These are phyloP conservation scores for Lophochroa leadbeateri DNA, from an alignment of 2,113 vertebrate species.

Conservation along the genomic window DNA sequence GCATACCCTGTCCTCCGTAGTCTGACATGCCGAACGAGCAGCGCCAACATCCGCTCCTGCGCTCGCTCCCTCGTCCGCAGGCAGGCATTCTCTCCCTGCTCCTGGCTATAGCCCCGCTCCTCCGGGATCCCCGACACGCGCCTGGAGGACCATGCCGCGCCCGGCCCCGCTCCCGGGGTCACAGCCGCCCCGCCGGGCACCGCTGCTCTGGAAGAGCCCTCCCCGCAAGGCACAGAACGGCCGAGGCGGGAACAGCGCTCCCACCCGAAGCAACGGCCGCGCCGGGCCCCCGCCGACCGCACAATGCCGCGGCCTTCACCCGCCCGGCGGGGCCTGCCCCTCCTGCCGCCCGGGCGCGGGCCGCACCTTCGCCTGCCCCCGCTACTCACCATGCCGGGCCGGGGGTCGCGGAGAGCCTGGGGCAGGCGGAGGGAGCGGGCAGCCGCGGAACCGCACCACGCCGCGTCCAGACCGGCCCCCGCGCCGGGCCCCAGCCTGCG, in stretches of 20 bases:
- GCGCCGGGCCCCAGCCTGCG: neutral
- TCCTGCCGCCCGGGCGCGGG: neutral
- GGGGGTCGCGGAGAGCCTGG: neutral
- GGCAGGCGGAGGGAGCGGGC: neutral
- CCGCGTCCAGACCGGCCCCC: neutral
- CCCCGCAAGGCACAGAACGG: neutral
- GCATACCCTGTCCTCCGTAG: fast-evolving
- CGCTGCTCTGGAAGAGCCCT: neutral
- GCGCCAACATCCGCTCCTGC: fast-evolving
- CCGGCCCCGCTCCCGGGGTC: neutral
- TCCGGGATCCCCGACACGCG: too few species aligned
- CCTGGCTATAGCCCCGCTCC: fast-evolving
- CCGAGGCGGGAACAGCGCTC: neutral
- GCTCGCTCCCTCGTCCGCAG: neutral
- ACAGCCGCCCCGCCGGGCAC: neutral
- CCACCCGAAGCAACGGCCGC: too few species aligned
- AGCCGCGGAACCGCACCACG: neutral
- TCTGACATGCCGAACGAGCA: fast-evolving
- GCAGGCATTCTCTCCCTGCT: neutral
- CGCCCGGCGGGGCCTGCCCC: neutral
- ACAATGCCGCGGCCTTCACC: neutral
- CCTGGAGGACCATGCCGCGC: too few species aligned
- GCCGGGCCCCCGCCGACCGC: neutral
- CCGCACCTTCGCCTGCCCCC: neutral
- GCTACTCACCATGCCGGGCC: neutral